Base-by-base conservation (phyloP, 1,140 invertebrate species). In the Anthonomus grandis region DNA sequence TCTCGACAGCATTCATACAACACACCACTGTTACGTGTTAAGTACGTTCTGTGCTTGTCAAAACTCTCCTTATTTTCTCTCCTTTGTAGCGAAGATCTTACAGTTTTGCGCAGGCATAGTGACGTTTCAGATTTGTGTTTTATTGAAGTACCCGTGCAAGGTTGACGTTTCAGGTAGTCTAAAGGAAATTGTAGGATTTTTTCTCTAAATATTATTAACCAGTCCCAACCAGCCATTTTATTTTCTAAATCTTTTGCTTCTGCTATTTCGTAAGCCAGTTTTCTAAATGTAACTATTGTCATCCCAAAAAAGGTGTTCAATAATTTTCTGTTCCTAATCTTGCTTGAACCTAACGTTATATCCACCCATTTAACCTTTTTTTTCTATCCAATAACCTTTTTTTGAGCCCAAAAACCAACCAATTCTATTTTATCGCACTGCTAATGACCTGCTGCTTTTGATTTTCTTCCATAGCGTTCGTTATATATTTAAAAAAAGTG, bases 321-420 rank as follows among this genome's bases (percentile, higher is more conserved):
- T n/a, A 31, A 31, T 31, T 31, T 31, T n/a, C n/a, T 6, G n/a
- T 31, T 31, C 27, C 27, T 8, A 31, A 31, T 31, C 27, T 31
- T 31, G 27, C 24, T 54, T 60, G 42, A 51, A 57, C 49, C 38
- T 42, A 56, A 63, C n/a, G n/a, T n/a, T n/a, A n/a, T n/a, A n/a
- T n/a, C n/a, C n/a, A n/a, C n/a, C n/a, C n/a, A n/a, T n/a, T n/a
- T n/a, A n/a, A n/a, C n/a, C n/a, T n/a, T n/a, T n/a, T n/a, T n/a
- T n/a, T n/a, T n/a, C n/a, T n/a, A n/a, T n/a, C n/a, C n/a, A n/a
- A n/a, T n/a, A n/a, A n/a, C n/a, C n/a, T n/a, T n/a, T n/a, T n/a
- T n/a, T n/a, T n/a, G n/a, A n/a, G n/a, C n/a, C n/a, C n/a, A n/a
- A n/a, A n/a, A n/a, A n/a, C n/a, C n/a, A n/a, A n/a, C n/a, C n/a